Evolutionary conservation across 2,888 invertebrate species (phyloP), one percentile per base, ranked within the genome.

Genomic region (Zele albiditarsus): DNA sequence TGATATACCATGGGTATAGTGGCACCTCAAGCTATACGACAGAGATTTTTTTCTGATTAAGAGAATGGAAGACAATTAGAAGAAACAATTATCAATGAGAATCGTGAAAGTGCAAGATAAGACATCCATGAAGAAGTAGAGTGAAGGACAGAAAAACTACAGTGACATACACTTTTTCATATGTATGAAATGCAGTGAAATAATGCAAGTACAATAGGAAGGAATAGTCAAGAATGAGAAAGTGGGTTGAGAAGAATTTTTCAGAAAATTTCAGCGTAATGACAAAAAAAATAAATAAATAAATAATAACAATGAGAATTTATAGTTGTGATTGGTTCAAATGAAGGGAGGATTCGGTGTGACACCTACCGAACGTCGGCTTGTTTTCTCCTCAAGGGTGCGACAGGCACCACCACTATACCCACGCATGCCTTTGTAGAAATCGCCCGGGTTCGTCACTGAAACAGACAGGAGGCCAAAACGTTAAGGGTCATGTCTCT

Each of bases 371-470:
- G 93, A 91, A 90, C 93, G 92, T 86, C 93, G 92, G 90, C 90
- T 91, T 89, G 91, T 89, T 90, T 92, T 93, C 90, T 93, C 93
- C 91, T 92, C 92, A 89, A 90, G 87, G 89, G 90, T 90, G 91
- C 91, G 91, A 90, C 91, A 91, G 90, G 53, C n/a, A n/a, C 90
- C 90, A 91, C 93, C 93, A 92, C 93, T 94, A 94, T 92, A 94
- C 92, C 91, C 91, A 90, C 92, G 92, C 93, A 92, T 93, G 93
- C 92, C 93, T 94, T 95, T 95, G 95, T 93, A 95, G 95, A 93
- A 94, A 93, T 95, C 95, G 93, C 93, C 93, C 92, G 93, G 93
- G 93, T 94, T 93, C 93, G 94, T 92, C 92, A 83, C 94, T 94
- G 90, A 89, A 89, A 89, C 89, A 89, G 88, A 89, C 88, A 89